Evolutionary conservation across 2,888 invertebrate genomes (phyloP), one percentile per base, ranked within the genome.

Genomic region (Meteorus cinctellus): DNA sequence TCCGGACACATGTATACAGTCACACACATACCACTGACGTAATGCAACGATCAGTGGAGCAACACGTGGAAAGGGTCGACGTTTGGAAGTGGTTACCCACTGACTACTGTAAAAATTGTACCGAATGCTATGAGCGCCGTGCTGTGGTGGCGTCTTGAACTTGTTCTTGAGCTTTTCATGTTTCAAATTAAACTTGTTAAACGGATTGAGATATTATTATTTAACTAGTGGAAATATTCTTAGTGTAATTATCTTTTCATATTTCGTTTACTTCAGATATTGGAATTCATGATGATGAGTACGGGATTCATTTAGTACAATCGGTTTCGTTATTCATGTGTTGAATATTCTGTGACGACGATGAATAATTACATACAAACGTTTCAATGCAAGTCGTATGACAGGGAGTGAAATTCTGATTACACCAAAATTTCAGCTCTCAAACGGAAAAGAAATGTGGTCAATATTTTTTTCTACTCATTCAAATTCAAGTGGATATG

Each of bases 51-150:
- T 41, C 55, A 48, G 65, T 68, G 59, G 83, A 86, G 87, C 88
- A 88, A 88, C 87, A 88, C 86, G 88, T 88, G 87, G 87, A 83
- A 87, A 84, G 82, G 83, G 83, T 77, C 74, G 76, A 78, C 77
- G 82, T 80, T 81, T 80, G 72, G 71, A 59, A 70, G 24, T 70
- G 77, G 79, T 69, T 77, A 77, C 71, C 74, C 74, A 68, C 70
- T 72, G 66, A 68, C 71, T 59, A 66, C 70, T 65, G 55, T 71
- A 78, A 75, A 78, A 74, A 75, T 75, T 71, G 4, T 14, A 31
- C 29, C 48, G 70, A 68, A 72, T 74, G 72, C 74, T 75, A 63
- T 71, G 66, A 72, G 70, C 76, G 76, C 73, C 74, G 51, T 74
- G 72, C 74, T 59, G 74, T 77, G 73, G 74, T 72, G 51, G 73